Evolutionary conservation across 2,113 vertebrate species (phyloP), one percentile per base, ranked within the genome.

Genomic region (Furnarius figulus): DNA sequence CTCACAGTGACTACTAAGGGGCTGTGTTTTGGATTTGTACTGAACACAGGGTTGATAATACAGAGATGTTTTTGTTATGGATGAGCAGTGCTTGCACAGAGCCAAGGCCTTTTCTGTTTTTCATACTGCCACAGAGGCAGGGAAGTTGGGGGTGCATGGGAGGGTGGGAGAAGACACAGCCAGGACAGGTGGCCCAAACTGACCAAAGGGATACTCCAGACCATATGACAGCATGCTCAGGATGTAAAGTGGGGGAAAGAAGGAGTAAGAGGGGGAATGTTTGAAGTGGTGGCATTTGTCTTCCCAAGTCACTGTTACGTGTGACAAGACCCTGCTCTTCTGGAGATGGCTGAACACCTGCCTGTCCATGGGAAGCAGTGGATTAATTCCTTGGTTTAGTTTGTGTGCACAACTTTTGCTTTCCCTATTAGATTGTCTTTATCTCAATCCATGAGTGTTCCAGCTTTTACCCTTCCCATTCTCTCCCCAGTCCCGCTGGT

Each of bases 91-190:
- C 46, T 82, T 5, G 5, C n/a, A 30, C 5, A 40, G 87, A 68
- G 53, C 23, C 71, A 40, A 47, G n/a, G n/a, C 16, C 62, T 62
- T 62, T 53, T n/a, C 46, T 40, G n/a, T 9, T 76, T 83, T 40
- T 47, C 8, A 5, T 21, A 7, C 0, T 63, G 27, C 61, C 39
- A 42, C 6, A 3, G 12, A 40, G 47, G 11, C 0, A 1, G 39
- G 47, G n/a, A 53, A 39, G 16, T 11, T 33, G 46, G 24, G 46
- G 20, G 10, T 46, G 39, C n/a, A 3, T 30, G 62, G 53, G 46
- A 61, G 14, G 9, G 0, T 61, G 46, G 33, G 39, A 75, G 24
- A 46, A 68, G 25, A 47, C 62, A 61, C 25, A 70, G 40, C 40
- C 25, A 9, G 55, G 21, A 40, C 6, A 35, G 39, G n/a, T 75